Evolutionary conservation across 2,797 vertebrate genomes (phyloP).

Genomic region (Protosalanx chinensis): DNA sequence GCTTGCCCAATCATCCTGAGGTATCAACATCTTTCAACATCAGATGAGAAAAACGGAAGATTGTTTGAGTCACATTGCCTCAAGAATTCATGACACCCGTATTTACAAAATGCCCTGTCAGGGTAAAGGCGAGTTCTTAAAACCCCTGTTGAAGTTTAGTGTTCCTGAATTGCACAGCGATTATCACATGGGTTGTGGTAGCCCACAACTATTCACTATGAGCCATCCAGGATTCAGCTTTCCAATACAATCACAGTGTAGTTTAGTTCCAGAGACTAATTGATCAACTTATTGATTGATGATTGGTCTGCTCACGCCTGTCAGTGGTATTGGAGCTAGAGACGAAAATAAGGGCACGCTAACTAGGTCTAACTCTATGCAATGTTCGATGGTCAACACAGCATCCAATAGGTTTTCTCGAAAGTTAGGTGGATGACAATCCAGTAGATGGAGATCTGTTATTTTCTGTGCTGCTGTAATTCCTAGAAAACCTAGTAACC

Average conservation of each 20-base stretch:
- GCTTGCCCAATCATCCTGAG: neutral
- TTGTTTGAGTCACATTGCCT: constrained; percentile 3
- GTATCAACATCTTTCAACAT: neutral
- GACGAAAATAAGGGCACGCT: neutral
- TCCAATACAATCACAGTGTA: neutral
- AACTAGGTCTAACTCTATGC: neutral
- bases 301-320: neutral
- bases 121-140: constrained; percentile 1
- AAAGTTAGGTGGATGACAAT: neutral
- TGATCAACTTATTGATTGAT: neutral
- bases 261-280: neutral
- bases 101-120: neutral
- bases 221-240: neutral
- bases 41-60: neutral
- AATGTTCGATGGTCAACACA: neutral
- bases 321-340: neutral
- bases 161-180: neutral
- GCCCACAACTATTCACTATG: neutral
- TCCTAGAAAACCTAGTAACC: neutral
- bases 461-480: neutral
- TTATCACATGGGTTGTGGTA: constrained; percentile 5
- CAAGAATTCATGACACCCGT: neutral
- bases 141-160: neutral
- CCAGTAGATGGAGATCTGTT: neutral
- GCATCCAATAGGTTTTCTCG: too few relatives aligned